Evolutionary conservation across 23 tunicate species (phyloP).

Genomic region (Botrylloides violaceus): DNA sequence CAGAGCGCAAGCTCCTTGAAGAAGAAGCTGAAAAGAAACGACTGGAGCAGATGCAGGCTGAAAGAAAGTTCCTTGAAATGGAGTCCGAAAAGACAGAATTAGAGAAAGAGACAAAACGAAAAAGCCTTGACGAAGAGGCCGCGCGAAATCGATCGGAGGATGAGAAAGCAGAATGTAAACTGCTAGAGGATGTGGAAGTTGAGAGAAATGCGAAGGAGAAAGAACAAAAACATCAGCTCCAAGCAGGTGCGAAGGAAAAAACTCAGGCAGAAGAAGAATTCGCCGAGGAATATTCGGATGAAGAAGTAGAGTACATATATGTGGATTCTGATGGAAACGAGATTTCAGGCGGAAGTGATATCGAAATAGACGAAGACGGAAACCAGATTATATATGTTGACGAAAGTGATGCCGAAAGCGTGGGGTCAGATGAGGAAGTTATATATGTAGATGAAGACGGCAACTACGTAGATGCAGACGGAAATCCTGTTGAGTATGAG

Average conservation of each 20-base stretch:
- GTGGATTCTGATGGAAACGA: conserved; percentile 23
- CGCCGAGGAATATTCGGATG: conserved; percentile 22
- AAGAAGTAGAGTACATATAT: conserved; percentile 16
- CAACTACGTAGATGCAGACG: conserved; percentile 59
- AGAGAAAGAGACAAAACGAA: conserved; percentile 9
- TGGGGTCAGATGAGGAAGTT: conserved; percentile 40
- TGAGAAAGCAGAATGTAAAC: conserved; percentile 27
- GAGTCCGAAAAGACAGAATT: neutral
- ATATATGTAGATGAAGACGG: conserved; percentile 64
- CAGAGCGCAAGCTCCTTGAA: conserved; percentile 2
- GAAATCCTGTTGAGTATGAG: conserved; percentile 48
- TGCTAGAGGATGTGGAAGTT: conserved; percentile 41
- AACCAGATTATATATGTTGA: conserved; percentile 7
- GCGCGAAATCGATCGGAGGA: conserved; percentile 16
- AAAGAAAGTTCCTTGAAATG: neutral
- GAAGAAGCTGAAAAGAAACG: conserved; percentile 1
- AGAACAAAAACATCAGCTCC: neutral
- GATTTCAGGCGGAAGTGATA: conserved; percentile 21
- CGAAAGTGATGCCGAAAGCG: neutral
- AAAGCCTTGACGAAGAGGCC: conserved; percentile 7
- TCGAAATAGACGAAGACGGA: conserved; percentile 24
- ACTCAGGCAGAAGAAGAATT: neutral
- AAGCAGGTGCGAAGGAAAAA: conserved; percentile 17
- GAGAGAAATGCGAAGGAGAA: conserved; percentile 11
- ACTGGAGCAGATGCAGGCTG: conserved; percentile 8